Conservation (phyloP, 2,888 invertebrate genomes). For the Cabera pusaria region DNA sequence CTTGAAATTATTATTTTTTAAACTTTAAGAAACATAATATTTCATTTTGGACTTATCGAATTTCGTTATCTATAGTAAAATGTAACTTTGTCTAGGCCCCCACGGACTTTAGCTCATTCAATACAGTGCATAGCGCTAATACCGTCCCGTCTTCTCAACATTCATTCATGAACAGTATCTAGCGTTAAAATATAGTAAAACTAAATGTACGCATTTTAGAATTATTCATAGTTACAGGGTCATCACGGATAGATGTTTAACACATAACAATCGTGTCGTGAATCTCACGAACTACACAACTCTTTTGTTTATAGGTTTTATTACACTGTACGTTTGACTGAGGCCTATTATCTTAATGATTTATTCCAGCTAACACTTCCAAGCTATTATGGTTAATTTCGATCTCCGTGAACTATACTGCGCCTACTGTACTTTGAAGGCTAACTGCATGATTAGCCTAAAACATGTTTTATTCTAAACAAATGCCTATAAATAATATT, state of each 20-base stretch:
- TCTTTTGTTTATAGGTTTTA: slow-evolving; percentile 16
- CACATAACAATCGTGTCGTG: slow-evolving; percentile 14
- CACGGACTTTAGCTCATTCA: no score
- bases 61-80: no score
- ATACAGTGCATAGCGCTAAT: no score
- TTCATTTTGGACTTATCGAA: no score
- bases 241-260: slow-evolving; percentile 9
- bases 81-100: no score
- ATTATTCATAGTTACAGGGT: slow-evolving; percentile 4
- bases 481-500: slow-evolving; percentile 22
- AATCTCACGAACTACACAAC: slow-evolving; percentile 15
- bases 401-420: slow-evolving; percentile 28
- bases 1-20: no score
- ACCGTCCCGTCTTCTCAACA: no score
- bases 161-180: no score
- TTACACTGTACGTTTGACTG: slow-evolving; percentile 25
- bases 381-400: slow-evolving; percentile 31
- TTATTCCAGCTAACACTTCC: slow-evolving; percentile 19
- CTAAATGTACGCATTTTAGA: slow-evolving; percentile 1
- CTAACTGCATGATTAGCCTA: slow-evolving; percentile 48
- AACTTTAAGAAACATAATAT: no score
- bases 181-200: no score
- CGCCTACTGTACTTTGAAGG: slow-evolving; percentile 40
- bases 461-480: slow-evolving; percentile 38
- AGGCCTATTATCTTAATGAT: slow-evolving; percentile 26